Base-by-base conservation (phyloP, 1,140 invertebrate genomes). In the Temnothorax nylanderi region DNA sequence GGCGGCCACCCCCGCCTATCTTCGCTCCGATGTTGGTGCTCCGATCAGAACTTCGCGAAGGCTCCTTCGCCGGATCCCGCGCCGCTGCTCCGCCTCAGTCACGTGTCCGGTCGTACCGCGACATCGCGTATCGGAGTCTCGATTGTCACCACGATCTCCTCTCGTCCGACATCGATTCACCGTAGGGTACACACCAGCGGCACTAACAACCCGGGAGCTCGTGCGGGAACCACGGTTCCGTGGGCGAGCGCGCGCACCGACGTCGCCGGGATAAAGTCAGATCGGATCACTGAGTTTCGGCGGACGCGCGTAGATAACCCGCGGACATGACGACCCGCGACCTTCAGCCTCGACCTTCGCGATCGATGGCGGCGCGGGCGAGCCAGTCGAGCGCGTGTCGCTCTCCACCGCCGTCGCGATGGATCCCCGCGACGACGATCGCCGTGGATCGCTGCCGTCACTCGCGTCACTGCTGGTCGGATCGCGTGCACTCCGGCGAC, bases 1-100 rank as follows among this genome's bases (percentile, higher is more conserved):
- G 90, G 78, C 87, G 85, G 72, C 74, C 86, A 82, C 87, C 64
- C 76, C 84, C 85, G 88, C 81, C 89, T 92, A 90, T 88, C 62
- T 89, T 91, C 85, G 80, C 86, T 1, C 26, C 74, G 77, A 87
- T 85, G 85, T 76, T 51, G 78, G 32, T 26, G 34, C 16, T 34
- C 78, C 77, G 71, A 32, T 75, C 54, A 64, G 75, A 69, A 86
- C 65, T 65, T 6, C 77, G 84, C 49, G 21, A 56, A 32, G 49
- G 56, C 32, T 72, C 21, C 58, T 1, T 82, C 88, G 16, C 58
- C 54, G 44, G 34, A 82, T 72, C 58, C 51, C 49, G 21, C 26
- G 32, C 41, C 34, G 32, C 34, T 69, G 62, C 13, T 49, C 11
- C 32, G 44, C 41, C 26, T 90, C 87, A 88, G 81, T 90, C 89